Percentiles rank a stretch among this genome's conserved stretches.
Evolutionary conservation across 2,797 vertebrate genomes (phyloP).

Genomic region (Myotis pilosus): DNA sequence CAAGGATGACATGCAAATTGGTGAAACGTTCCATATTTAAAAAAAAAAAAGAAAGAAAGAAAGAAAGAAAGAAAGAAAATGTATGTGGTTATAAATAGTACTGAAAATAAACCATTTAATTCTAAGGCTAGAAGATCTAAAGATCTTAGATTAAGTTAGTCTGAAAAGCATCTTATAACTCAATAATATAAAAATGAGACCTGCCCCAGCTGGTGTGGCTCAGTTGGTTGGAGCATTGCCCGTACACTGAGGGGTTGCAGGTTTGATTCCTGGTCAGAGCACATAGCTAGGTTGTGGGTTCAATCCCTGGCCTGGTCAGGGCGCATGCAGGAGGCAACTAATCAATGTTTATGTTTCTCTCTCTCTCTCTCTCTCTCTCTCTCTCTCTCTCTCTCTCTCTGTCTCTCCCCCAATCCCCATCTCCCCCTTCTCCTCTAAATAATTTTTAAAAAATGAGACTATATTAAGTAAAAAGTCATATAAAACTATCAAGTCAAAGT

Average conservation of each 20-base stretch:
- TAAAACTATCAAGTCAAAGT: background rate
- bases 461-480: conserved; percentile 24
- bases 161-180: background rate
- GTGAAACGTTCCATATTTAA: too few relatives aligned
- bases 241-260: background rate
- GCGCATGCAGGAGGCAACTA: background rate
- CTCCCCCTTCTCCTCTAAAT: too few relatives aligned
- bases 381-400: too few relatives aligned
- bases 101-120: background rate
- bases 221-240: background rate
- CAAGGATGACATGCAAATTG: too few relatives aligned
- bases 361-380: too few relatives aligned
- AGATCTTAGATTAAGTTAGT: background rate
- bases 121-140: background rate
- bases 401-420: too few relatives aligned
- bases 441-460: background rate
- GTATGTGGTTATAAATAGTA: background rate
- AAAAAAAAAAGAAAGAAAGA: too few relatives aligned
- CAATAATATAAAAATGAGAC: background rate
- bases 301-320: background rate
- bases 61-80: background rate
- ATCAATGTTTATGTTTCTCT: background rate
- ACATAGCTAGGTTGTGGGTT: background rate
- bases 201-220: background rate
- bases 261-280: background rate